Percentiles rank a stretch among this genome's conserved stretches.
These are phyloP conservation scores for Diadegma fenestrale DNA, from an alignment of 2,888 invertebrate genomes.

Conservation along the genomic window DNA sequence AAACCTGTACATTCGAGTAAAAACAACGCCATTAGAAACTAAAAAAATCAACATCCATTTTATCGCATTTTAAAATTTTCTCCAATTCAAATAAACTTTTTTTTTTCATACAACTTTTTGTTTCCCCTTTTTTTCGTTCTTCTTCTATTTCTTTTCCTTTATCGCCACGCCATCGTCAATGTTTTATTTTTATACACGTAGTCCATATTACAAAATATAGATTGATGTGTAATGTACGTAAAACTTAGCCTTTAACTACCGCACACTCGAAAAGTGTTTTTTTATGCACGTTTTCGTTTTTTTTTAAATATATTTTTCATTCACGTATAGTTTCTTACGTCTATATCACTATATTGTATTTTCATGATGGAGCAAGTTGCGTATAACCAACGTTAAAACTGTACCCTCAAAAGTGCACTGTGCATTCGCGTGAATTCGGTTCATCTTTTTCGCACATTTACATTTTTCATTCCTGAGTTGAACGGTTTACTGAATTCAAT, in stretches of 20 bases:
- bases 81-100: conserved; percentile 1
- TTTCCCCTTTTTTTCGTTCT: neutral
- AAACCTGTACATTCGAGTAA: conserved; percentile 14
- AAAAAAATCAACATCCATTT: neutral
- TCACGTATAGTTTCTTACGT: conserved; percentile 50
- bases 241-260: conserved; percentile 53
- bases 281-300: conserved; percentile 26
- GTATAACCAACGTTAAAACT: conserved; percentile 62
- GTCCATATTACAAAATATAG: conserved; percentile 82
- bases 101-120: neutral
- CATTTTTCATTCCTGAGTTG: conserved; percentile 58
- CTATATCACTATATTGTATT: conserved; percentile 69
- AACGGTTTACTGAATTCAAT: conserved; percentile 43
- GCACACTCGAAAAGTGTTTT: conserved; percentile 64
- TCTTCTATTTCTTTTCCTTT: conserved; percentile 9
- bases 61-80: neutral
- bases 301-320: conserved; percentile 33
- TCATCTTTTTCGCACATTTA: neutral
- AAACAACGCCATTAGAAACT: neutral
- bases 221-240: conserved; percentile 79
- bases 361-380: conserved; percentile 66
- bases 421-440: conserved; percentile 5
- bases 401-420: conserved; percentile 55
- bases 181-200: conserved; percentile 71
- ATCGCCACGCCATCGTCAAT: conserved; percentile 68